These are phyloP conservation scores for Danaus chrysippus DNA, from an alignment of 2,888 invertebrate genomes.

Conservation along the genomic window DNA sequence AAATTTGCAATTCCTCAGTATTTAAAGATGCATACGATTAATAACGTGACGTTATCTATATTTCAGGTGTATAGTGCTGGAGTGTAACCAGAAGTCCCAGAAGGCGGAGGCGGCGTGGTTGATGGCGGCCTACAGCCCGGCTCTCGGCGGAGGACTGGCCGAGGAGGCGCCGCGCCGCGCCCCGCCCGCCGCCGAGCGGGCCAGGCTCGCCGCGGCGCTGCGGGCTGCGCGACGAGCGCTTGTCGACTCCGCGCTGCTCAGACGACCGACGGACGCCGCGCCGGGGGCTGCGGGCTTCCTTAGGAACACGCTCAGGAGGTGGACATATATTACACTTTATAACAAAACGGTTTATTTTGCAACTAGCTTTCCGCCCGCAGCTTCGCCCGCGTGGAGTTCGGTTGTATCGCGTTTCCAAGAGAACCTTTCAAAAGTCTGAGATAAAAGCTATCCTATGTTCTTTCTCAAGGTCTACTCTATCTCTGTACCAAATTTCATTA, in stretches of 20 bases:
- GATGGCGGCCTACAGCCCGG: conserved; percentile 94
- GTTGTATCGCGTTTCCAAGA: too few relatives aligned
- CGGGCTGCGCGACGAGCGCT: conserved; percentile 89
- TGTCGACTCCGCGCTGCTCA: conserved; percentile 89
- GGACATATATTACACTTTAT: conserved; percentile 7
- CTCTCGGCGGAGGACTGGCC: conserved; percentile 88
- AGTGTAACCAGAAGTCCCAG: conserved; percentile 92
- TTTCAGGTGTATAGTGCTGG: conserved; percentile 93
- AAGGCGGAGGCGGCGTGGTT: conserved; percentile 95
- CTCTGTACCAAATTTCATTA: too few relatives aligned
- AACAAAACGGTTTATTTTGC: background rate
- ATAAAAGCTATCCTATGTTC: too few relatives aligned
- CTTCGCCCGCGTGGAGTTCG: too few relatives aligned
- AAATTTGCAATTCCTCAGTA: too few relatives aligned
- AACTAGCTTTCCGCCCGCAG: too few relatives aligned
- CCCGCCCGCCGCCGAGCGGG: conserved; percentile 93
- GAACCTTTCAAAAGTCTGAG: too few relatives aligned
- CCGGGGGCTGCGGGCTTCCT: conserved; percentile 88
- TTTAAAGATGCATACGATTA: too few relatives aligned
- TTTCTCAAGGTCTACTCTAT: too few relatives aligned
- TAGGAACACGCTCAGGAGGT: conserved; percentile 90
- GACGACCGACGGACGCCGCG: conserved; percentile 86
- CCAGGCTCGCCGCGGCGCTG: conserved; percentile 92
- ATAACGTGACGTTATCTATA: background rate
- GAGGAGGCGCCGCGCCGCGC: conserved; percentile 79